These are phyloP conservation scores for Pristionchus japonicus DNA, from an alignment of 2,888 invertebrate genomes.

Conservation along the genomic window DNA sequence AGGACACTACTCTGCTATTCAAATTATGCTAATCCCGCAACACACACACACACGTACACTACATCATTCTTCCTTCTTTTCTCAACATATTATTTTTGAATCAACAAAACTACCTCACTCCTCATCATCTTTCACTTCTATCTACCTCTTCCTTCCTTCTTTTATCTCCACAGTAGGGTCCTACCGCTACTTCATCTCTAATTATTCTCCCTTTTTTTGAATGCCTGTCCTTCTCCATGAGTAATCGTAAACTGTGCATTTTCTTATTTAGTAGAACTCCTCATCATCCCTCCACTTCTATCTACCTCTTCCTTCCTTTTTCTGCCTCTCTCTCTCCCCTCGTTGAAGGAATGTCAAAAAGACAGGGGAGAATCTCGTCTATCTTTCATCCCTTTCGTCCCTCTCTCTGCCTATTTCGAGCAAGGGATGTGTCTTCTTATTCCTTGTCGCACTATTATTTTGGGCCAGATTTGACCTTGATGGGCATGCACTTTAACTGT, in stretches of 20 bases:
- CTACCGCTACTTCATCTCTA: no score
- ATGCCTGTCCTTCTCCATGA: no score
- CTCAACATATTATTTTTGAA: background rate
- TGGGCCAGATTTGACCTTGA: no score
- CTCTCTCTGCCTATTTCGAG: background rate
- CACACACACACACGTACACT: no score
- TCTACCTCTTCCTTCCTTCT: background rate
- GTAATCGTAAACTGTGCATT: background rate
- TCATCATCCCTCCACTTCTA: background rate
- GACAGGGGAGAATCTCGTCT: background rate
- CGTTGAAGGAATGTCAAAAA: constrained; percentile 1
- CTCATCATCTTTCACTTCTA: background rate
- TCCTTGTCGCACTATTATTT: no score
- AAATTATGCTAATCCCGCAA: no score
- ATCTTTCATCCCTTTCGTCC: constrained; percentile 28
- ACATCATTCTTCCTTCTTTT: background rate
- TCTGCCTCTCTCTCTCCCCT: background rate
- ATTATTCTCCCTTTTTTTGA: no score
- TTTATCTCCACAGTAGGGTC: background rate
- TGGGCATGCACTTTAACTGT: no score
- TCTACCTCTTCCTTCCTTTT: background rate
- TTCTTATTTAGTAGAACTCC: no score
- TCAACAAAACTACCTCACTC: background rate
- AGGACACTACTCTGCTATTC: no score
- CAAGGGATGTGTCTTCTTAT: background rate